Percentiles rank a stretch among this genome's conserved stretches.
Evolutionary conservation across 2,113 vertebrate species (phyloP).

Genomic region (Cyanoderma ruficeps): DNA sequence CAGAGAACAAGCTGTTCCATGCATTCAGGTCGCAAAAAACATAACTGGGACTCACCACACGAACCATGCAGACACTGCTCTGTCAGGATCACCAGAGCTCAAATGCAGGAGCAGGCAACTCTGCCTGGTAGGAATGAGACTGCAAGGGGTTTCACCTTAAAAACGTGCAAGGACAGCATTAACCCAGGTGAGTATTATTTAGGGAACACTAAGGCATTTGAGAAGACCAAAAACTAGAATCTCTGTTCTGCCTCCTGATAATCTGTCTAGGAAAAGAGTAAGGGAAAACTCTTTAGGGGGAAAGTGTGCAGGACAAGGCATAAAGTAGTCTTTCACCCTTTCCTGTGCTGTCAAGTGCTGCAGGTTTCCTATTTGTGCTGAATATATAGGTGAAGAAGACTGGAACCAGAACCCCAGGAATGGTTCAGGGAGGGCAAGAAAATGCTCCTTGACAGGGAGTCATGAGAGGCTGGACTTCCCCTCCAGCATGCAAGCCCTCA

Average conservation of each 20-base stretch:
- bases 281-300: neutral
- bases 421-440: neutral
- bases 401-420: neutral
- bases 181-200: neutral
- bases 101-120: neutral
- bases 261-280: neutral
- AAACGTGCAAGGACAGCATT: neutral
- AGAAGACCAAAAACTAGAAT: neutral
- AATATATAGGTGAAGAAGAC: neutral
- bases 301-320: neutral
- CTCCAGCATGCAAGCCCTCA: neutral
- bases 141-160: neutral
- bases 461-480: neutral
- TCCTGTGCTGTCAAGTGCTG: neutral
- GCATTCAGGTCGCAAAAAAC: conserved; percentile 28
- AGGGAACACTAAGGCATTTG: neutral
- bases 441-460: neutral
- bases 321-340: neutral
- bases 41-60: neutral
- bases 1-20: conserved; percentile 37
- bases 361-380: neutral
- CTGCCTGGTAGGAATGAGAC: neutral
- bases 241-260: neutral
- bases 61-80: neutral
- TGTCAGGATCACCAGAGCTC: neutral